Percentiles rank a stretch among this genome's conserved stretches.
Evolutionary conservation across 1,140 invertebrate genomes (phyloP).

Genomic region (Drosophila melanica): DNA sequence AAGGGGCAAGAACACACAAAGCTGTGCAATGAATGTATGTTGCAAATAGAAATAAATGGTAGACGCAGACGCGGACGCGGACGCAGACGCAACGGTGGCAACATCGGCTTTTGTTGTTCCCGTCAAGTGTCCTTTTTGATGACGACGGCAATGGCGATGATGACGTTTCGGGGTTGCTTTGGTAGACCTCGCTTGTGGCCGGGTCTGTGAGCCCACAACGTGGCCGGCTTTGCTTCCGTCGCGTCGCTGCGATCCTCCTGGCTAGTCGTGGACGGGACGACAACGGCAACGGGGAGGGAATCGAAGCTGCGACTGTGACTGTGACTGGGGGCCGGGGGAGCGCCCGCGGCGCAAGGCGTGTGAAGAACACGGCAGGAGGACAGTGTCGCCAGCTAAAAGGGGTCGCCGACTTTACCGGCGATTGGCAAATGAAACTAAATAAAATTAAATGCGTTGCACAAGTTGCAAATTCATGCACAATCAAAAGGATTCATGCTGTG

Average conservation of each 20-base stretch:
- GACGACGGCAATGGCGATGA: slow-evolving; percentile 42
- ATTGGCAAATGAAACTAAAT: slow-evolving; percentile 80
- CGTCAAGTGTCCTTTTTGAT: slow-evolving; percentile 80
- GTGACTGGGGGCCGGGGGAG: slow-evolving; percentile 30
- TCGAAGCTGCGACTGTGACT: neutral
- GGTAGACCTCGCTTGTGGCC: slow-evolving; percentile 81
- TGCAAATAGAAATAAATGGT: slow-evolving; percentile 79
- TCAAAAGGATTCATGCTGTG: slow-evolving; percentile 76
- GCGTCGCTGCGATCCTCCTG: slow-evolving; percentile 46
- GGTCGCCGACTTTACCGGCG: slow-evolving; percentile 49
- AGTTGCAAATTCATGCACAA: slow-evolving; percentile 76
- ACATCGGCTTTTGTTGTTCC: slow-evolving; percentile 78
- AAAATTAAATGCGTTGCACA: slow-evolving; percentile 78
- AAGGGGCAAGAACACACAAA: slow-evolving; percentile 41
- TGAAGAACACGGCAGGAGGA: slow-evolving; percentile 50
- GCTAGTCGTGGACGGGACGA: neutral
- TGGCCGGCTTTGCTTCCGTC: slow-evolving; percentile 75
- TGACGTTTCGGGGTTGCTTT: slow-evolving; percentile 69
- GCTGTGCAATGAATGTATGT: slow-evolving; percentile 64
- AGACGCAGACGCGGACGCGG: slow-evolving; percentile 32
- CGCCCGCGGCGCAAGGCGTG: slow-evolving; percentile 63
- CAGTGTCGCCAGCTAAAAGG: slow-evolving; percentile 16
- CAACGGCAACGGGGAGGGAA: neutral
- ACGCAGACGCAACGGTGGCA: slow-evolving; percentile 32
- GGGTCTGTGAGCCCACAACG: slow-evolving; percentile 77